These are phyloP conservation scores for Picus viridis DNA, from an alignment of 2,797 vertebrate species.

Conservation along the genomic window DNA sequence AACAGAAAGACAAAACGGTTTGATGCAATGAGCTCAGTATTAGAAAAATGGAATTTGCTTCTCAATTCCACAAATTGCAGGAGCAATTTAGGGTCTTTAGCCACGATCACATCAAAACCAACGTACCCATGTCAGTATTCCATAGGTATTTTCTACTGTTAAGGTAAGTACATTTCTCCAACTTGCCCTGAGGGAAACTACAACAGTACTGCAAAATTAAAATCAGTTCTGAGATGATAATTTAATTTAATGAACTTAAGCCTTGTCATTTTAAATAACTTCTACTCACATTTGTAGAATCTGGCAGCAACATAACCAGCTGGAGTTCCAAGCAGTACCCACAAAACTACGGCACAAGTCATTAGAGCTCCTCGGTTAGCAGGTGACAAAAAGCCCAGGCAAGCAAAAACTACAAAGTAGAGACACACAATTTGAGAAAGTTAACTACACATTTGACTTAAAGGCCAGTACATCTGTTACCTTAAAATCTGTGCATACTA, in stretches of 20 bases:
- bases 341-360: conserved; percentile 93
- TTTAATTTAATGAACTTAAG: conserved; percentile 83
- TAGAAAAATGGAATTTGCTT: not conserved
- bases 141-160: not conserved
- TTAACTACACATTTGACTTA: not conserved
- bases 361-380: conserved; percentile 93
- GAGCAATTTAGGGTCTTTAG: not conserved
- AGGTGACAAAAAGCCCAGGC: conserved; percentile 96
- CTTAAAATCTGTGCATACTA: not conserved
- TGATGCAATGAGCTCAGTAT: not conserved
- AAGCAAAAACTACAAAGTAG: conserved; percentile 89
- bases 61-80: not conserved
- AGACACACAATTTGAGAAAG: conserved; percentile 36
- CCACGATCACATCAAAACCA: not conserved
- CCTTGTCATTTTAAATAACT: conserved; percentile 83
- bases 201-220: not conserved
- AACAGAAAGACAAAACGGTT: not conserved
- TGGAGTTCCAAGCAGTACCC: conserved; percentile 94
- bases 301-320: conserved; percentile 93
- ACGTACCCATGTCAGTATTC: not conserved
- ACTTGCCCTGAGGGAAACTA: not conserved
- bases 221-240: conserved; percentile 77
- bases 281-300: conserved; percentile 93
- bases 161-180: not conserved
- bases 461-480: not conserved